Evolutionary conservation across 2,888 invertebrate genomes (phyloP), one percentile per base, ranked within the genome.

Genomic region (Helobdella robusta): DNA sequence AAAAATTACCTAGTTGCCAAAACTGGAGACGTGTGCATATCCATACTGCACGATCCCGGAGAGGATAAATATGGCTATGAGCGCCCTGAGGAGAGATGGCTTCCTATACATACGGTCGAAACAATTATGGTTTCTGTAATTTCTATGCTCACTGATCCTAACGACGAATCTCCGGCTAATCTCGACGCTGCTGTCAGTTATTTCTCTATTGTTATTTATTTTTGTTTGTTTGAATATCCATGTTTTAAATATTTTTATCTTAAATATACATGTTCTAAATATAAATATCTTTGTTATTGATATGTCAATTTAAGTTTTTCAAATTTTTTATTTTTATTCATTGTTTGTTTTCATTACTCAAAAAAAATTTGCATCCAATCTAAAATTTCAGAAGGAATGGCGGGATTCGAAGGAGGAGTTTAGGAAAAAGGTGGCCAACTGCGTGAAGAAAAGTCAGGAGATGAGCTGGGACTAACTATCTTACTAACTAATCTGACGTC

Each of bases 51-150:
- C 79, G 95, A 97, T 81, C 95, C 97, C 36, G 97, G 95, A 65
- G 95, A 95, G 84, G 97, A 97, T 81, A 93, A 93, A 82, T 95
- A 89, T 86, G 95, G 94, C 68, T 95, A 95, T 78, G 95, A 95
- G 82, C 91, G 92, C 81, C 93, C 95, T 69, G 91, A 91, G 66
- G 97, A 97, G 82, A 85, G 97, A 81, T 97, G 97, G 97, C 83
- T 95, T 79, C 95, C 97, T 46, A 93, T 97, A 70, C 97, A 97
- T 82, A 95, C 97, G 73, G 97, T 94, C 75, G 94, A 95, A 84
- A 95, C 95, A 72, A 97, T 97, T 80, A 86, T 97, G 81, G 91
- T 94, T 84, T 94, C 93, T 81, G 97, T 97, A 79, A 97, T 97
- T 83, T 95, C 95, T 78, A 94, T 97, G 95, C 84, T 97, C 79